Percentiles rank a stretch among this genome's conserved stretches.
Conservation (phyloP, 2,797 vertebrate species). For the Scyliorhinus canicula region DNA sequence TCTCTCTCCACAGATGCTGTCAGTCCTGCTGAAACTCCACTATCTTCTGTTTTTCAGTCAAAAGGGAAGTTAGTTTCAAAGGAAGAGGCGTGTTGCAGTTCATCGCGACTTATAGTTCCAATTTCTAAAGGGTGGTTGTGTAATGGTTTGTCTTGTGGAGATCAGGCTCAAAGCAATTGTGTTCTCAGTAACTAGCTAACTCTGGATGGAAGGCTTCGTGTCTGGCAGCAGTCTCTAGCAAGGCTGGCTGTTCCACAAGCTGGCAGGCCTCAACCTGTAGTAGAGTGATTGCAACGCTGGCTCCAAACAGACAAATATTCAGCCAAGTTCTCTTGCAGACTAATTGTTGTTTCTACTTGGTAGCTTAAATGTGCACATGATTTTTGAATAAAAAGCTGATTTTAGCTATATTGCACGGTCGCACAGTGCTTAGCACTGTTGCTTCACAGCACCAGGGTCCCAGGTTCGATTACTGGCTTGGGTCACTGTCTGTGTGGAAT, state of each 20-base stretch:
- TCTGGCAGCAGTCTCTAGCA: background rate
- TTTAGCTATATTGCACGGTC: background rate
- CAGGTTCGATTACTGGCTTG: too few species aligned
- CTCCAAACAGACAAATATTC: background rate
- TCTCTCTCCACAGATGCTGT: too few species aligned
- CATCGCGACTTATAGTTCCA: background rate
- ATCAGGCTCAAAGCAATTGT: background rate
- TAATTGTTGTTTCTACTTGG: background rate
- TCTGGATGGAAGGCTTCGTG: background rate
- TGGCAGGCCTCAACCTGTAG: background rate
- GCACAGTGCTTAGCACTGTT: too few species aligned
- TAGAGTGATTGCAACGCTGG: background rate
- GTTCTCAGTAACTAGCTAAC: background rate
- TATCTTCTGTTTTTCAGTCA: too few species aligned
- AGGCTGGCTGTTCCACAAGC: background rate
- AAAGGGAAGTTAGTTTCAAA: background rate
- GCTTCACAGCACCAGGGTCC: too few species aligned
- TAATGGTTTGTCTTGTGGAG: background rate
- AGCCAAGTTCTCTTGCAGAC: background rate
- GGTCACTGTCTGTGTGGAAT: too few species aligned
- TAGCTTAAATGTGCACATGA: background rate
- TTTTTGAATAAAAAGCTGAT: background rate
- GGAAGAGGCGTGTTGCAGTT: background rate
- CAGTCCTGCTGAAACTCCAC: too few species aligned
- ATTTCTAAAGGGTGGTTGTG: background rate